Base-by-base conservation (phyloP, 2,888 invertebrate species). In the Acanthosepion esculentum region DNA sequence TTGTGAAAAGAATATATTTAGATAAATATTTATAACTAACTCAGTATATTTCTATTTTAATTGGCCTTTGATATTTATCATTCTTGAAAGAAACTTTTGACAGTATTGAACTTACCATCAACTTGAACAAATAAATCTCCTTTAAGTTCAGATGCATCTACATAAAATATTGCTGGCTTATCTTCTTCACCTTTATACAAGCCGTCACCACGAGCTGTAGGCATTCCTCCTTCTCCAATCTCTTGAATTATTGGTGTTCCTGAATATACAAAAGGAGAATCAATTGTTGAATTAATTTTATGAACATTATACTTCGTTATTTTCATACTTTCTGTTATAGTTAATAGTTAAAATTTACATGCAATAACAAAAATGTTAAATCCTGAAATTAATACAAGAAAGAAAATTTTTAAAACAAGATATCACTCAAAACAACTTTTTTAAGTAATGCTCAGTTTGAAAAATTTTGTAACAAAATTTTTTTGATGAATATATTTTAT, bases 151-250 rank as follows among this genome's bases (percentile, higher is more conserved):
- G 97, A 97, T 20, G 98, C 97, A 95, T 98, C 97, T 33, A 98
- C 97, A 95, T 97, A 97, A 96, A 98, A 98, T 95, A 97, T 97
- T 1, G 98, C 98, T 26, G 98, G 97, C 95, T 98, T 97, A 95
- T 97, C 97, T 95, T 97, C 97, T 95, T 97, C 96, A 7, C 97
- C 97, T 93, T 96, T 96, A 95, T 96, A 96, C 94, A 98, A 97
- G 0, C 98, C 98, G 95, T 98, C 98, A 8, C 98, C 98, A 96
- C 98, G 98, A 8, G 98, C 98, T 94, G 98, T 98, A 4, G 98
- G 98, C 95, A 98, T 97, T 18, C 98, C 98, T 12, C 98, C 98
- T 95, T 98, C 98, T 95, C 98, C 98, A 92, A 97, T 96, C 55
- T 96, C 96, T 95, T 97, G 97, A 18, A 95, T 96, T 95, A 97